Evolutionary conservation across 1,140 invertebrate species (phyloP), one percentile per base, ranked within the genome.

Genomic region (Aplysia californica): DNA sequence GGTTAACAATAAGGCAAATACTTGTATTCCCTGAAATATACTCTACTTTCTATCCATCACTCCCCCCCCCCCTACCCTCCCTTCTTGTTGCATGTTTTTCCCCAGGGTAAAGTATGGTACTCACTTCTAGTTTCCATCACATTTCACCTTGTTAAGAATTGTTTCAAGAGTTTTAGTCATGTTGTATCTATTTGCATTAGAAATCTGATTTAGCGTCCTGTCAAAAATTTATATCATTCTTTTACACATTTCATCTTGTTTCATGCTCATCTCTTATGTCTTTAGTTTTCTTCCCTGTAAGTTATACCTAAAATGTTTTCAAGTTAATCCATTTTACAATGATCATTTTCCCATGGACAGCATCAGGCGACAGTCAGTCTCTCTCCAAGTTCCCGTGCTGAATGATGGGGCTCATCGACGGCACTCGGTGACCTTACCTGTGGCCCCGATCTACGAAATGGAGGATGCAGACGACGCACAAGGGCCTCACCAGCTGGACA

Each of bases 321-420:
- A 33, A 58, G 58, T 72, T 6, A n/a, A n/a, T n/a, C n/a, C n/a
- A n/a, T n/a, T n/a, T n/a, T n/a, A n/a, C n/a, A n/a, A n/a, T n/a
- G n/a, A n/a, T n/a, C n/a, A n/a, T n/a, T n/a, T n/a, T n/a, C n/a
- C n/a, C n/a, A n/a, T n/a, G n/a, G n/a, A n/a, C n/a, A n/a, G n/a
- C 38, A 61, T 26, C 70, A 72, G 70, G 70, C 56, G 70, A 72
- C 70, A 41, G 35, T 55, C 70, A 38, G 38, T 72, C 56, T 61
- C 55, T 72, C 70, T 72, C 70, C 55, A 56, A 72, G 56, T 72
- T 5, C 70, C 70, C 31, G 35, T 72, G 70, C 38, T 72, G 41
- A 55, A 61, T 26, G 58, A 61, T 21, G 35, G 38, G 35, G 20
- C 33, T 36, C 35, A 18, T 5, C 55, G 70, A n/a, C 70, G 70